A percentile compares a stretch with the other conserved stretches of the same genome.
These are phyloP conservation scores for Platycheirus rosarum DNA, from an alignment of 2,888 invertebrate genomes.

Conservation along the genomic window DNA sequence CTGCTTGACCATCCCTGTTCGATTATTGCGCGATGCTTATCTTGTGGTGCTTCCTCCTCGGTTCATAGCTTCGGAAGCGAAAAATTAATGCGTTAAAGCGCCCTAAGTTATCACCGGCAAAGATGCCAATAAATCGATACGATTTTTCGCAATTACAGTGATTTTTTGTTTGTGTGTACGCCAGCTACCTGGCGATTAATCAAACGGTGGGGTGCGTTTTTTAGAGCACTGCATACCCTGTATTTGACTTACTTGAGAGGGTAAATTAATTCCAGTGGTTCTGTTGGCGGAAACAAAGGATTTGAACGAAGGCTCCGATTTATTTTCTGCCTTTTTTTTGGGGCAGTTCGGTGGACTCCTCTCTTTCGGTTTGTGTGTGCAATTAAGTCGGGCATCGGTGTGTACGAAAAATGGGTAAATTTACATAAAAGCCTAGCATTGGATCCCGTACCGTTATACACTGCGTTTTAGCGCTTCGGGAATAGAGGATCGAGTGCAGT, in stretches of 20 bases:
- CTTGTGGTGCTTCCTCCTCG: constrained; percentile 22
- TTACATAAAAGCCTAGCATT: constrained; percentile 61
- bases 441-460: constrained; percentile 41
- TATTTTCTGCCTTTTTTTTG: constrained; percentile 37
- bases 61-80: constrained; percentile 33
- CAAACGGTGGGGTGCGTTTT: constrained; percentile 36
- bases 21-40: constrained; percentile 58
- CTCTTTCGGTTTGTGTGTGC: constrained; percentile 29
- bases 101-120: constrained; percentile 65
- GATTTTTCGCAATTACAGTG: constrained; percentile 69
- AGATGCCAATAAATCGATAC: constrained; percentile 67
- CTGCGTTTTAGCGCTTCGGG: constrained; percentile 32
- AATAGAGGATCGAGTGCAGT: constrained; percentile 23
- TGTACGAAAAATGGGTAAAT: constrained; percentile 39
- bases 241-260: constrained; percentile 57
- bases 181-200: constrained; percentile 67
- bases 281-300: constrained; percentile 47
- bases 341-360: constrained; percentile 10
- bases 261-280: constrained; percentile 52
- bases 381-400: constrained; percentile 49
- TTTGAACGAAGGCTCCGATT: constrained; percentile 30
- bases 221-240: background rate
- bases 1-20: constrained; percentile 32
- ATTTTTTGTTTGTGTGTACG: constrained; percentile 56
- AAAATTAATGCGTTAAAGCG: constrained; percentile 63